Base-by-base conservation (phyloP, 1,140 invertebrate species). In the Habropoda laboriosa region DNA sequence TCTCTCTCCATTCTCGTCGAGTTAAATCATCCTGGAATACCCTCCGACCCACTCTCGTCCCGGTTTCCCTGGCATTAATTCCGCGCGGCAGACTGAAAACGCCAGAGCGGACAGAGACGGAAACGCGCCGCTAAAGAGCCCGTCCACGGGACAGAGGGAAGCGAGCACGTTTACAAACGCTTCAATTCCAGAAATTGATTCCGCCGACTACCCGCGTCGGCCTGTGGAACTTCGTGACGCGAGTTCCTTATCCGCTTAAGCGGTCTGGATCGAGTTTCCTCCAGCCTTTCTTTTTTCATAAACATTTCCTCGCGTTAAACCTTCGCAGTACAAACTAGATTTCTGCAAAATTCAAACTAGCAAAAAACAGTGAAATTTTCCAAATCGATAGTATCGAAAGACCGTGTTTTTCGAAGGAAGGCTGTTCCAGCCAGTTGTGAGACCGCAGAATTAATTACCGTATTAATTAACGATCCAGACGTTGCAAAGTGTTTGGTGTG, bases 51-150 rank as follows among this genome's bases (percentile, higher is more conserved):
- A n/a, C n/a, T n/a, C n/a, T n/a, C n/a, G n/a, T n/a, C n/a, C n/a
- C n/a, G n/a, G n/a, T n/a, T 76, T 82, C 55, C 76, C 35, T 71
- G 21, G 27, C 53, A 79, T 79, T 79, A 82, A 82, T 82, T 74
- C 76, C 53, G n/a, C 60, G 57, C 27, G 49, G 24, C 74, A 32
- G 61, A 57, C 61, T 40, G 74, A 40, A 53, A 51, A 77, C 75
- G 64, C 30, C 27, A 21, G 51, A 16, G 27, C 30, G 57, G 7
- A 38, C 30, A 27, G 42, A 35, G 42, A 38, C 5, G n/a, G n/a
- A 38, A 55, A 32, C 47, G 16, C n/a, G 57, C n/a, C 21, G 72
- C 58, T 42, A 21, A 42, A 74, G 72, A 10, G 40, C 21, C 21
- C 27, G 10, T 38, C 21, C 45, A 27, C 40, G 42, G n/a, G 21